Percentiles rank a stretch among this genome's conserved stretches.
phyloP scores from a whole-genome alignment of 2,113 vertebrate species.

The Muntiacus muntjak region DNA sequence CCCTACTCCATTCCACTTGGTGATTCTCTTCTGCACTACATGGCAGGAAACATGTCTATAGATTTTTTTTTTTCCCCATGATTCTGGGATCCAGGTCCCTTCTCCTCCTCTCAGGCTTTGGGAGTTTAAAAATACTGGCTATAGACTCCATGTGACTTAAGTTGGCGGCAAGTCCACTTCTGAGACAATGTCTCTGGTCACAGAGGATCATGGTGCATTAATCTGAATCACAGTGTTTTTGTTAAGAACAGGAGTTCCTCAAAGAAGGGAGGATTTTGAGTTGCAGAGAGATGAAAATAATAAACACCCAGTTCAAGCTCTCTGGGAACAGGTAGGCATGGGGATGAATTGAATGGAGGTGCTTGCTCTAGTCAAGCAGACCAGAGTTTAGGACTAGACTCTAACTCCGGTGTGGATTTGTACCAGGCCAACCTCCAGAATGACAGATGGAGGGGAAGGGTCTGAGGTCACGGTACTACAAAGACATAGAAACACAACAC shows the following conservation, averaged over 20 bases:
- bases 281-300: not conserved
- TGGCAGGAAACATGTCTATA: not conserved
- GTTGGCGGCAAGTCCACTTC: not conserved
- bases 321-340: not conserved
- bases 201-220: not conserved
- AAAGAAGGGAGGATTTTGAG: not conserved
- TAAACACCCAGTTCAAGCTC: not conserved
- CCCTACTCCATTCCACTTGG: not conserved
- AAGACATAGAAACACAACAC: not conserved
- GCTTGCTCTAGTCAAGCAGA: not conserved
- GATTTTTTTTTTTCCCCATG: not conserved
- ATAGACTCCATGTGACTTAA: not conserved
- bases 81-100: not conserved
- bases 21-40: not conserved
- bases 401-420: not conserved
- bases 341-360: not conserved
- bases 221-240: not conserved
- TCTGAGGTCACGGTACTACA: too few relatives aligned
- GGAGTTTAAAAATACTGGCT: not conserved
- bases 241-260: not conserved
- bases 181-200: not conserved
- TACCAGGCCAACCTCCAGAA: not conserved
- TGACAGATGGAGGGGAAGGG: not conserved
- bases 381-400: not conserved
- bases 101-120: not conserved